Evolutionary conservation across 2,113 vertebrate genomes (phyloP).

Genomic region (Ptychochromis oligacanthus): DNA sequence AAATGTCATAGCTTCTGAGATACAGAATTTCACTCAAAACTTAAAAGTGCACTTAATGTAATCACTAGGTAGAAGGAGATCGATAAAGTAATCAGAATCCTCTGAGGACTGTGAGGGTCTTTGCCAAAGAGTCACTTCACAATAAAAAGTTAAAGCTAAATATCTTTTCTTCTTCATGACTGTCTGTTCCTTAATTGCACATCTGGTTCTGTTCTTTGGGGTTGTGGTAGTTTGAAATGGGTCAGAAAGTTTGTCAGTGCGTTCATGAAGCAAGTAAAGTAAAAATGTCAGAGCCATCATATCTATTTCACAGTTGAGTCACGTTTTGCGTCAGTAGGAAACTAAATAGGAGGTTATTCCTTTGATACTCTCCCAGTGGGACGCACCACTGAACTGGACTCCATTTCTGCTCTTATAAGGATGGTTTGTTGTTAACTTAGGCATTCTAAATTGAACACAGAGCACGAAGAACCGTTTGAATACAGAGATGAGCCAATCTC

Average conservation of each 20-base stretch:
- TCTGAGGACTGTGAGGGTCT: neutral
- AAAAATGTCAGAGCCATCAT: neutral
- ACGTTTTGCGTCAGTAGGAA: neutral
- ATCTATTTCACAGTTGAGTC: neutral
- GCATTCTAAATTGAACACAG: constrained; percentile 6
- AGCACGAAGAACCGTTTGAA: constrained; percentile 5
- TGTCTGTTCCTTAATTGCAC: neutral
- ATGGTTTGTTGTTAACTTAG: neutral
- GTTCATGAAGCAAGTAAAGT: neutral
- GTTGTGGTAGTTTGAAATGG: neutral
- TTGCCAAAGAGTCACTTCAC: no score
- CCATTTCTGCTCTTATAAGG: constrained; percentile 62
- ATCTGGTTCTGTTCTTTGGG: neutral
- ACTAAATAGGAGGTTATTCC: neutral
- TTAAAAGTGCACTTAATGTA: neutral
- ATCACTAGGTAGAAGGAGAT: neutral
- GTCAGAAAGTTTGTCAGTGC: neutral
- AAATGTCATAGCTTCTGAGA: neutral
- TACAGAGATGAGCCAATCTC: constrained; percentile 14
- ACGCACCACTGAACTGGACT: neutral
- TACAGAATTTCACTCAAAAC: neutral
- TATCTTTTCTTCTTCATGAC: neutral
- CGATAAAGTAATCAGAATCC: neutral
- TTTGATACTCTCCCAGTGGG: neutral
- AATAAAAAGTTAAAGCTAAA: neutral